These are phyloP conservation scores for Drosophila micromelanica DNA, from an alignment of 1,140 invertebrate genomes.

Conservation along the genomic window DNA sequence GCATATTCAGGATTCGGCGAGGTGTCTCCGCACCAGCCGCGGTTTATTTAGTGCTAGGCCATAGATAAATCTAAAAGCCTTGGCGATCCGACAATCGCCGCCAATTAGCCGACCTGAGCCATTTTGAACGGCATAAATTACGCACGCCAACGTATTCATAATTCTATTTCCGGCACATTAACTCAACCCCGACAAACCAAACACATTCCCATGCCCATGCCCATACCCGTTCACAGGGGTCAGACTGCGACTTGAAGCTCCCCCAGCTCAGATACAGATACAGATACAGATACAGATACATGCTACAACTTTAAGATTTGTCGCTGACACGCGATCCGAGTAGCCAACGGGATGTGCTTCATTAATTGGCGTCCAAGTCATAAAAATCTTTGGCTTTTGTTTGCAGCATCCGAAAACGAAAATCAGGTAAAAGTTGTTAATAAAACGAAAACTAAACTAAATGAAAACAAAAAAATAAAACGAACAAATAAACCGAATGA, in stretches of 20 bases:
- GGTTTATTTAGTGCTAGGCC: constrained; percentile 76
- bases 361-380: constrained; percentile 67
- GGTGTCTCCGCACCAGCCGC: constrained; percentile 4
- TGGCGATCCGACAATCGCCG: constrained; percentile 20
- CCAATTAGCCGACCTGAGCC: constrained; percentile 35
- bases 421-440: constrained; percentile 79
- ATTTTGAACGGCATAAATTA: constrained; percentile 75
- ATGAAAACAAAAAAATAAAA: constrained; percentile 35
- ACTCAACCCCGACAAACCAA: constrained; percentile 30
- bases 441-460: constrained; percentile 72
- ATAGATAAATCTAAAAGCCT: constrained; percentile 81
- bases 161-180: constrained; percentile 82
- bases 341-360: constrained; percentile 76
- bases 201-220: constrained; percentile 27
- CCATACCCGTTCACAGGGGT: constrained; percentile 36
- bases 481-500: not conserved
- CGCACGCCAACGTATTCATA: constrained; percentile 80
- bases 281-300: not conserved
- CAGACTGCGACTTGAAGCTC: constrained; percentile 20
- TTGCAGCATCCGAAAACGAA: constrained; percentile 39
- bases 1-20: constrained; percentile 10
- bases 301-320: constrained; percentile 53
- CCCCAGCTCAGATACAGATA: not conserved
- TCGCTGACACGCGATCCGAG: constrained; percentile 71
- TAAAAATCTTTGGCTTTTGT: constrained; percentile 37